These are phyloP conservation scores for Acrossocheilus wenchowensis DNA, from an alignment of 2,797 vertebrate genomes.

Conservation along the genomic window DNA sequence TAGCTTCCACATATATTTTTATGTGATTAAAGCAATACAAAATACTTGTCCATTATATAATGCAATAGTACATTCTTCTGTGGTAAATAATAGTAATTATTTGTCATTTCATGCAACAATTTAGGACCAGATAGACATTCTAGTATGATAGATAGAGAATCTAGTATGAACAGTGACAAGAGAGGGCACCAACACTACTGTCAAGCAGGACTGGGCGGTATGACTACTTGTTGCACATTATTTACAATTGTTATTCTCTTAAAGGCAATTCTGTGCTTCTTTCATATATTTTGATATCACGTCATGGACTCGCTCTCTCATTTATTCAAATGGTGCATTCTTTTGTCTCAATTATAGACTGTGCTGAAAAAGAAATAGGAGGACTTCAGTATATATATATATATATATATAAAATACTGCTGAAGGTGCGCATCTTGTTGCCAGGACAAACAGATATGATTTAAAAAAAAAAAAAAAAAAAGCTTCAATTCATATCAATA, in stretches of 20 bases:
- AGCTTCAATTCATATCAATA: neutral
- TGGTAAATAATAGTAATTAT: neutral
- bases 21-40: neutral
- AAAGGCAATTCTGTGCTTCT: neutral
- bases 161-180: constrained; percentile 10
- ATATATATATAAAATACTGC: neutral
- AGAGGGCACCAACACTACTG: neutral
- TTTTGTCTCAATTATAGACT: neutral
- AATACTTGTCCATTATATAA: neutral
- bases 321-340: neutral
- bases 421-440: neutral
- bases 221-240: constrained; percentile 2
- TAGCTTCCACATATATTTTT: neutral
- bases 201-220: constrained; percentile 28
- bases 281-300: neutral
- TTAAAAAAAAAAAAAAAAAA: too few species aligned
- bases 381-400: neutral
- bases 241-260: neutral
- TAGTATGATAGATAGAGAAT: constrained; percentile 1
- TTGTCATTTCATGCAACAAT: constrained; percentile 21
- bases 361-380: neutral
- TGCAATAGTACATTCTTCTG: neutral
- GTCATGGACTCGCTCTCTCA: too few species aligned
- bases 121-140: neutral
- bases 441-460: neutral